These are phyloP conservation scores for Limnephilus rhombicus DNA, from an alignment of 2,888 invertebrate species.

Conservation along the genomic window DNA sequence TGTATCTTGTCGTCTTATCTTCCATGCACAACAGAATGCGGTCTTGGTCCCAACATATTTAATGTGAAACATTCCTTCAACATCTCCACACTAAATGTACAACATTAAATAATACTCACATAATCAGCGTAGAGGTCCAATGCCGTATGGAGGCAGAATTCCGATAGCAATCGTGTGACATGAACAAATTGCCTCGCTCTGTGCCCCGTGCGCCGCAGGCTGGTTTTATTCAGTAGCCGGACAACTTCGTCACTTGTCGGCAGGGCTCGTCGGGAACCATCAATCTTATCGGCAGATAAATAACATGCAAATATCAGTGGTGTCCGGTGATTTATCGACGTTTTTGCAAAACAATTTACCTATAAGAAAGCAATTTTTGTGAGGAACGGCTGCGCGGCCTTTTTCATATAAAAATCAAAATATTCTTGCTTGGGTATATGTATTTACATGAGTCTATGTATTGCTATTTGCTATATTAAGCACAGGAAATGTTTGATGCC, in stretches of 20 bases:
- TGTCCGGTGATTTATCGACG: neutral
- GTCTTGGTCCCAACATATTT: neutral
- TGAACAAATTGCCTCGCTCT: conserved; percentile 59
- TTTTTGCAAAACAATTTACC: neutral
- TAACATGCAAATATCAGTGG: conserved; percentile 1
- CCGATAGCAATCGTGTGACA: conserved; percentile 63
- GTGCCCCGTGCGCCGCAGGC: neutral
- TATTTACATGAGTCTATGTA: too few species aligned
- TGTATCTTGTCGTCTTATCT: neutral
- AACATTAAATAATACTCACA: neutral
- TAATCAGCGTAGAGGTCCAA: conserved; percentile 47
- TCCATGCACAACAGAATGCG: neutral
- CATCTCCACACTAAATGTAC: neutral
- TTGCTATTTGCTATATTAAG: too few species aligned
- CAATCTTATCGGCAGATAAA: conserved; percentile 9
- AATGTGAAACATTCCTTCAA: neutral
- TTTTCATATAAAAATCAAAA: too few species aligned
- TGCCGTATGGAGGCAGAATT: conserved; percentile 23
- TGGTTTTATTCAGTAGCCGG: conserved; percentile 29
- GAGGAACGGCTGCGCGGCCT: too few species aligned
- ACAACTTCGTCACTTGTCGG: conserved; percentile 28
- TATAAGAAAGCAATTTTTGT: neutral
- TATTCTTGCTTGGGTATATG: too few species aligned
- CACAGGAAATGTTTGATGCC: too few species aligned
- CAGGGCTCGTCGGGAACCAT: neutral